Conservation (phyloP, 2,797 vertebrate genomes). For the Acipenser oxyrinchus region DNA sequence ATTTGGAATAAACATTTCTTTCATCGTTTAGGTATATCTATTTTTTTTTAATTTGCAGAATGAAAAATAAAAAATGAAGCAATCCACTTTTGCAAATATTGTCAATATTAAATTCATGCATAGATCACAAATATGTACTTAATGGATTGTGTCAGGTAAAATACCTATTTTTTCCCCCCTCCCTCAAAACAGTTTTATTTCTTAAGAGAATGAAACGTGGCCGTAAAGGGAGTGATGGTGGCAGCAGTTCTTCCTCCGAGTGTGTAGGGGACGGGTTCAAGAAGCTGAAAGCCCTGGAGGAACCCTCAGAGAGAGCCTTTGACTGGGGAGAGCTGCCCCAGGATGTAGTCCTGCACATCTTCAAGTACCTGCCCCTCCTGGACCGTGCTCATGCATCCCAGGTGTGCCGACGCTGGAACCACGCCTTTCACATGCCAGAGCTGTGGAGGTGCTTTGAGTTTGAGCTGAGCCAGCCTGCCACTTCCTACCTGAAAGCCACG, state of each 20-base stretch:
- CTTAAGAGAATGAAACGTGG: slow-evolving; percentile 81
- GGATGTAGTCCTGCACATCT: slow-evolving; percentile 86
- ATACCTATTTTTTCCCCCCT: too few species aligned
- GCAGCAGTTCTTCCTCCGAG: slow-evolving; percentile 50
- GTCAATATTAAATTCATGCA: too few species aligned
- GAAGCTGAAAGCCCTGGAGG: slow-evolving; percentile 53
- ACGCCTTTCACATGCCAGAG: slow-evolving; percentile 95
- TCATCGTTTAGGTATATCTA: too few species aligned
- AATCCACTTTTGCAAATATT: not conserved
- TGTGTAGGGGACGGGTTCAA: slow-evolving; percentile 55
- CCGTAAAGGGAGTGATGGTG: slow-evolving; percentile 58
- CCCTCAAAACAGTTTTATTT: not conserved
- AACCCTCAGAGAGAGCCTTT: slow-evolving; percentile 24
- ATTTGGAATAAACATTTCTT: too few species aligned
- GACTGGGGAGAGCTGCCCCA: slow-evolving; percentile 82
- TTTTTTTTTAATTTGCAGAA: too few species aligned
- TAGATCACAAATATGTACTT: too few species aligned
- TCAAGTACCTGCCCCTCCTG: slow-evolving; percentile 86
- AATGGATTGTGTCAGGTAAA: too few species aligned
- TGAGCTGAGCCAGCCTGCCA: slow-evolving; percentile 90
- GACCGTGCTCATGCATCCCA: slow-evolving; percentile 89
- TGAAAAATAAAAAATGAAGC: not conserved
- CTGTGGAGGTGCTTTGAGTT: slow-evolving; percentile 96
- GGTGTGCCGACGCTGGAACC: slow-evolving; percentile 88
- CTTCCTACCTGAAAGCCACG: slow-evolving; percentile 83